These are phyloP conservation scores for Periplaneta americana DNA, from an alignment of 1,140 invertebrate species.

Conservation along the genomic window DNA sequence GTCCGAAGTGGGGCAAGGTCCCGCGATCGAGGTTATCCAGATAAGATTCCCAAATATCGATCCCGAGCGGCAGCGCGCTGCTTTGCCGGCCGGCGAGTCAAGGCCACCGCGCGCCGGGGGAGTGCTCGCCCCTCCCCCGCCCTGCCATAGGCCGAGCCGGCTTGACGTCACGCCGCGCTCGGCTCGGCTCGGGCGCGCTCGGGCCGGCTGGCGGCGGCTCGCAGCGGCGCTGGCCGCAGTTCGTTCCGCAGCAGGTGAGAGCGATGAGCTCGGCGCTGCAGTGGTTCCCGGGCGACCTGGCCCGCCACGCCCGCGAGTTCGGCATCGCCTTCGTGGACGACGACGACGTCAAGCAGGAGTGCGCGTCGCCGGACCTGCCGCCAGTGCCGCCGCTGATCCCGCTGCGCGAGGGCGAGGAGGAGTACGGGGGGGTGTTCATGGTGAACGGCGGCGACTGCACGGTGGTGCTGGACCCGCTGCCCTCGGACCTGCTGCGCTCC, in stretches of 20 bases:
- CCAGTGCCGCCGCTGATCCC: slow-evolving; percentile 4
- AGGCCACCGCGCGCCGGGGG: background rate
- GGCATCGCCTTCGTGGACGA: slow-evolving; percentile 15
- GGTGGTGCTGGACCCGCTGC: slow-evolving; percentile 22
- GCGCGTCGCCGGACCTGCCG: background rate
- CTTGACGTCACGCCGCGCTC: background rate
- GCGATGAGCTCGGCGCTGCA: slow-evolving; percentile 14
- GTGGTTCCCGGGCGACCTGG: slow-evolving; percentile 12
- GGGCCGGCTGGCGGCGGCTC: background rate
- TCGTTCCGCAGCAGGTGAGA: background rate
- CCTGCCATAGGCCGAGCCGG: background rate
- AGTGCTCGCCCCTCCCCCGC: background rate
- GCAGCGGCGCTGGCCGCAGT: too few relatives aligned
- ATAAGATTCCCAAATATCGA: too few relatives aligned
- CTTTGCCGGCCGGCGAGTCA: too few relatives aligned
- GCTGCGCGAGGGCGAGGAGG: background rate
- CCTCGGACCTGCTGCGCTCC: slow-evolving; percentile 15
- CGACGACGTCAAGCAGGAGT: slow-evolving; percentile 13
- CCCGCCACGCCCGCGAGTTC: slow-evolving; percentile 14
- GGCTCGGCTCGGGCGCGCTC: background rate
- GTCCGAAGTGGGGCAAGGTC: too few relatives aligned
- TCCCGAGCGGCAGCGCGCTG: too few relatives aligned
- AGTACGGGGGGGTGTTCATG: slow-evolving; percentile 14
- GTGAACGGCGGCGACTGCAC: slow-evolving; percentile 15
- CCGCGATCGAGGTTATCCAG: too few relatives aligned